These are phyloP conservation scores for Diadegma fenestrale DNA, from an alignment of 2,888 invertebrate genomes.

Conservation along the genomic window DNA sequence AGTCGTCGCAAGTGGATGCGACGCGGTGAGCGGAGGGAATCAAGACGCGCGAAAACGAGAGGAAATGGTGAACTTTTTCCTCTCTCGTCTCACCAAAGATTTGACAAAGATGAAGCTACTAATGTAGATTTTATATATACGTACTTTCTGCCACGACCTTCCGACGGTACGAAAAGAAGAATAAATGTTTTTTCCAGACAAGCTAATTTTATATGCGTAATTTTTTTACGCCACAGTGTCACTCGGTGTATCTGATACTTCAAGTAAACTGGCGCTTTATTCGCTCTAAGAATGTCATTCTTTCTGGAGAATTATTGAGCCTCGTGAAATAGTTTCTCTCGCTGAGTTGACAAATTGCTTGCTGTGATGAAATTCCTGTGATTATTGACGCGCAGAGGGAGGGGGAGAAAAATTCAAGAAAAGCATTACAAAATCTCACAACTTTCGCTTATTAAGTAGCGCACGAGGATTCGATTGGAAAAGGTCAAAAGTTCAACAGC, in stretches of 20 bases:
- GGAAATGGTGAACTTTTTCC: conserved; percentile 29
- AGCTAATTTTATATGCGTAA: conserved; percentile 60
- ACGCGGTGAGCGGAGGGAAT: conserved; percentile 22
- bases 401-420: too few relatives aligned
- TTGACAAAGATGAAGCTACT: conserved; percentile 4
- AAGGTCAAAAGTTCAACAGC: too few relatives aligned
- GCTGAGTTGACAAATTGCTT: background rate
- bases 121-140: background rate
- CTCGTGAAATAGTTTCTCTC: background rate
- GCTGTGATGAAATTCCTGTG: too few relatives aligned
- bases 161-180: conserved; percentile 13
- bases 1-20: conserved; percentile 16
- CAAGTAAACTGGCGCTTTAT: background rate
- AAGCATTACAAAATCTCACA: too few relatives aligned
- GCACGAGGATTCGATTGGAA: too few relatives aligned
- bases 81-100: background rate
- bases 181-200: conserved; percentile 60
- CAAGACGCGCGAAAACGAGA: conserved; percentile 27
- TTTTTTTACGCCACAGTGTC: conserved; percentile 29
- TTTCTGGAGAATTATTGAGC: background rate
- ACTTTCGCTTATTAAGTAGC: too few relatives aligned
- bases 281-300: background rate
- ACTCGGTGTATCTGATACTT: background rate
- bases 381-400: too few relatives aligned
- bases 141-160: conserved; percentile 1